Percentiles rank a stretch among this genome's conserved stretches.
Conservation (phyloP, 2,113 vertebrate genomes). For the Chloroceryle aenea region DNA sequence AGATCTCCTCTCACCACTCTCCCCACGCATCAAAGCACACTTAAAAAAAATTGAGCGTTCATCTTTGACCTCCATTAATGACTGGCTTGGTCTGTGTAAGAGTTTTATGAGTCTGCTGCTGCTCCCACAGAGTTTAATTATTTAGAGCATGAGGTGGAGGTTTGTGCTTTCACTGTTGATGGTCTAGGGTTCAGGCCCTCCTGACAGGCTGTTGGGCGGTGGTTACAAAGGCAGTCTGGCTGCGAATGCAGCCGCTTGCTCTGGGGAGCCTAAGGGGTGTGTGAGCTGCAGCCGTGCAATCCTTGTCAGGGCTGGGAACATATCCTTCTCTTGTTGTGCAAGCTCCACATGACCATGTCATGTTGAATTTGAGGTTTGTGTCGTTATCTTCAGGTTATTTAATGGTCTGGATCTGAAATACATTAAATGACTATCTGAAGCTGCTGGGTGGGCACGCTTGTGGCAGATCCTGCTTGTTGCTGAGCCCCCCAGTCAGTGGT, state of each 20-base stretch:
- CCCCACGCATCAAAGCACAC: conserved; percentile 43
- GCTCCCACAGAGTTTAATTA: conserved; percentile 69
- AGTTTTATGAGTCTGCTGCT: conserved; percentile 55
- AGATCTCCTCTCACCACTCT: conserved; percentile 34
- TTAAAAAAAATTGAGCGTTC: conserved; percentile 15
- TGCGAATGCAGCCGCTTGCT: background rate
- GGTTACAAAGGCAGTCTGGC: background rate
- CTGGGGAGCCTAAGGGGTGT: background rate
- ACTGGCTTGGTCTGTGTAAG: conserved; percentile 47
- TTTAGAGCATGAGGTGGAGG: conserved; percentile 39
- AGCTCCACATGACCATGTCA: rapidly evolving
- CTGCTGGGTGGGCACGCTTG: background rate
- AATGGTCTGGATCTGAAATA: background rate
- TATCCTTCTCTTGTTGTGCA: background rate
- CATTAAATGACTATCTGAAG: background rate
- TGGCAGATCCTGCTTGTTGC: background rate
- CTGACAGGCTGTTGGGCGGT: rapidly evolving
- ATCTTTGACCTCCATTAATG: conserved; percentile 69
- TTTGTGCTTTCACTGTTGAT: conserved; percentile 27
- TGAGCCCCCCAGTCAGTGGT: background rate
- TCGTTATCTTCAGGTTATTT: background rate
- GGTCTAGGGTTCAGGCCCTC: conserved; percentile 15
- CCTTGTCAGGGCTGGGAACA: background rate
- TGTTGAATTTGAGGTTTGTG: background rate
- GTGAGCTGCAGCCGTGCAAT: background rate